Evolutionary conservation across 2,888 invertebrate species (phyloP).

Genomic region (Synanthedon vespiformis): DNA sequence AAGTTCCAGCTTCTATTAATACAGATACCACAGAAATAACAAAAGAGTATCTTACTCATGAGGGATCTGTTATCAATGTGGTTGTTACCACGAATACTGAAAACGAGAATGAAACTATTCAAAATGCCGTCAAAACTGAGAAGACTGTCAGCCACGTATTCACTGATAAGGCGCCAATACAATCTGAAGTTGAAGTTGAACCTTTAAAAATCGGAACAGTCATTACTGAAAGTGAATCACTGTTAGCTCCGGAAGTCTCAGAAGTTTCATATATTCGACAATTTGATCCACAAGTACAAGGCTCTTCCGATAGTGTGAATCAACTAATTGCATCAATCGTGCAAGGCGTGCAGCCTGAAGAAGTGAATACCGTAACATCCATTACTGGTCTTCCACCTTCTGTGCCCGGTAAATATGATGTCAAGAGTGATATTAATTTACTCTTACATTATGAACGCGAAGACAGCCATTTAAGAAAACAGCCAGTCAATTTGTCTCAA

Average conservation of each 20-base stretch:
- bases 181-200: slow-evolving; percentile 27
- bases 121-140: slow-evolving; percentile 2
- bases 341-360: slow-evolving; percentile 29
- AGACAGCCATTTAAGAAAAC: slow-evolving; percentile 21
- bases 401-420: slow-evolving; percentile 11
- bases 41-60: not conserved
- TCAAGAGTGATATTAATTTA: slow-evolving; percentile 25
- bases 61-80: not conserved
- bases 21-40: not conserved
- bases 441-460: slow-evolving; percentile 45
- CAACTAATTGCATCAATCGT: slow-evolving; percentile 17
- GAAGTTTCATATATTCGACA: slow-evolving; percentile 35
- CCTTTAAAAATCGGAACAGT: slow-evolving; percentile 27
- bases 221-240: slow-evolving; percentile 27
- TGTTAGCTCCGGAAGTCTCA: slow-evolving; percentile 16
- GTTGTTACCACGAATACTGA: not conserved
- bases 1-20: not conserved
- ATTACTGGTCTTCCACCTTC: slow-evolving; percentile 11
- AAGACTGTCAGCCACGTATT: slow-evolving; percentile 15
- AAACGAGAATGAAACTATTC: not conserved
- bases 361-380: slow-evolving; percentile 19
- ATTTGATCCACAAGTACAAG: slow-evolving; percentile 25
- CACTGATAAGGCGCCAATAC: slow-evolving; percentile 20
- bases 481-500: not conserved
- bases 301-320: slow-evolving; percentile 30